These are phyloP conservation scores for Trogon surrucura DNA, from an alignment of 2,113 vertebrate genomes.

Conservation along the genomic window DNA sequence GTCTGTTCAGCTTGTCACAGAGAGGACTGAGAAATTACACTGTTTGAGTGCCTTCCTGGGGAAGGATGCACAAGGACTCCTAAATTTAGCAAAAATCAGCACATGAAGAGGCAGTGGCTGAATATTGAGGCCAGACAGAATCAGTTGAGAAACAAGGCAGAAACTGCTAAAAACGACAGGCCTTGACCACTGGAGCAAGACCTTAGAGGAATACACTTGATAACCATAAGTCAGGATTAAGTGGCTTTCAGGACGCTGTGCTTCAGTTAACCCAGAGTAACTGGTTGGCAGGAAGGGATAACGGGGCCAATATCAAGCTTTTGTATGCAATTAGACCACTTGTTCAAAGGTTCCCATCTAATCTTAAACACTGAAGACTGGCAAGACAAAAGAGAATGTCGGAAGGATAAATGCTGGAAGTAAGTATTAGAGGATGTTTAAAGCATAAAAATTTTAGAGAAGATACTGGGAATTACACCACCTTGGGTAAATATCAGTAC, in stretches of 20 bases:
- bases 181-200: not conserved
- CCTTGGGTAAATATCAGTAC: not conserved
- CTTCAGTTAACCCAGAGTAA: not conserved
- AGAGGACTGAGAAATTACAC: not conserved
- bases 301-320: not conserved
- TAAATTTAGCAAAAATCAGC: not conserved
- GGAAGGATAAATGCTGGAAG: not conserved
- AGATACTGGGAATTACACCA: not conserved
- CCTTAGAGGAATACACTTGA: not conserved
- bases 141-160: not conserved
- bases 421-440: not conserved
- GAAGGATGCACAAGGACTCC: not conserved
- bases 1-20: not conserved
- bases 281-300: not conserved
- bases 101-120: not conserved
- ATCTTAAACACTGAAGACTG: not conserved
- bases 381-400: not conserved
- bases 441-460: not conserved
- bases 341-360: not conserved
- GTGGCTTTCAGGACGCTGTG: not conserved
- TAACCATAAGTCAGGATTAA: not conserved
- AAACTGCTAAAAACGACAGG: not conserved
- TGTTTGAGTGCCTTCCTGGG: not conserved
- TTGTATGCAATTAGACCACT: not conserved
- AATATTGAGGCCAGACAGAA: not conserved